Conservation (phyloP, 1,140 invertebrate species). For the Pseudomyrmex cubaensis region DNA sequence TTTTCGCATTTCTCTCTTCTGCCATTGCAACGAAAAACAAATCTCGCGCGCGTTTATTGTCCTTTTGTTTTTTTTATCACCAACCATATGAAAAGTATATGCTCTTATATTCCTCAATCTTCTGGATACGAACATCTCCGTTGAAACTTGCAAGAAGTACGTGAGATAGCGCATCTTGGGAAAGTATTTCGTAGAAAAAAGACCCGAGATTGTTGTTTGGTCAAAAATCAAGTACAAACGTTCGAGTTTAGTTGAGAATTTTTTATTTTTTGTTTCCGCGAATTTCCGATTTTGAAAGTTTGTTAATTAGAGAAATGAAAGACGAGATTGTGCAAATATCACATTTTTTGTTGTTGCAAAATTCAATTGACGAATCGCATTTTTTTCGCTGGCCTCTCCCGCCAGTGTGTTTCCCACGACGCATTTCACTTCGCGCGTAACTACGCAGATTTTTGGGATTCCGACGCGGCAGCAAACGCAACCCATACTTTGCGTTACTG, state of each 20-base stretch:
- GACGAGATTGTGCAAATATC: no score
- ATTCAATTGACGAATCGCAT: background rate
- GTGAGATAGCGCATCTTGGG: no score
- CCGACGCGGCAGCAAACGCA: background rate
- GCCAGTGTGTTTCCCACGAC: slow-evolving; percentile 9
- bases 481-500: slow-evolving; percentile 40
- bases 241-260: no score
- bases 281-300: no score
- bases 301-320: background rate
- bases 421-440: slow-evolving; percentile 14
- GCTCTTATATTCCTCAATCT: background rate
- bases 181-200: no score
- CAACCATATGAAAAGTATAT: background rate
- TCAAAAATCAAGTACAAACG: no score
- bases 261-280: no score
- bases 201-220: no score
- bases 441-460: slow-evolving; percentile 26
- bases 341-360: no score
- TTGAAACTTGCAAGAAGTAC: no score
- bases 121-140: background rate
- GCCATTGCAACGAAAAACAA: background rate
- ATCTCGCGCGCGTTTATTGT: background rate
- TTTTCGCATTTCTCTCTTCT: background rate
- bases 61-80: background rate
- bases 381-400: background rate